Evolutionary conservation across 2,113 vertebrate species (phyloP), one percentile per base, ranked within the genome.

Genomic region (Corydoras sp.): DNA sequence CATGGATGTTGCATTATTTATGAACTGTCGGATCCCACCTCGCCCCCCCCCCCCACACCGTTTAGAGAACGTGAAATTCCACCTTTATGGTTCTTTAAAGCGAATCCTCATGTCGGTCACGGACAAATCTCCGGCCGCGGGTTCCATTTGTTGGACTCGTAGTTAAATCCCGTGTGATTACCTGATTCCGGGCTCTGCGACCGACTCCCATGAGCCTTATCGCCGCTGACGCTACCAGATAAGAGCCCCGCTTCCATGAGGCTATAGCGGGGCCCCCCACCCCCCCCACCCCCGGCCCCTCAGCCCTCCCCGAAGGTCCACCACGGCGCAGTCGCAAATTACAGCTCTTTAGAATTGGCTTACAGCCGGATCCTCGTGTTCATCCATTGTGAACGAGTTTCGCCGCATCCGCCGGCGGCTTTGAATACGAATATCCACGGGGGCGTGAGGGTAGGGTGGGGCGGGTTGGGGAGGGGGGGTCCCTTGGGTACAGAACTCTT

Each of bases 361-460:
- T 62, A 71, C 15, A 67, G 56, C 55, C 29, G 10, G 12, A 48
- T 35, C 32, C 32, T 5, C 35, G 9, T 7, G 51, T 71, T 43
- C 51, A 2, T 3, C 10, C 9, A 10, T 60, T 29, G 48, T 14
- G 24, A 31, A 51, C n/a, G 7, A 43, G 24, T 31, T 64, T 31
- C 11, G 18, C 49, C 3, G 53, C 29, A 29, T 51, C 12, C 58
- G 31, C n/a, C 60, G 31, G 32, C 50, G 56, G 24, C 50, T 53
- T 32, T 69, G 62, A 72, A 68, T 68, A 50, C 62, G 55, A 77
- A 73, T 60, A 9, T 65, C 12, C 15, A 32, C 9, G 15, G 18
- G 15, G 5, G 2, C 18, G 18, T 24, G 18, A 24, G 18, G 18
- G 18, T 24, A 24, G 18, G 18, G 18, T 24, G 18, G 18, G 18